Percentiles rank a stretch among this genome's conserved stretches.
phyloP scores from a whole-genome alignment of 2,113 vertebrate species.

The Oxyruncus cristatus region DNA sequence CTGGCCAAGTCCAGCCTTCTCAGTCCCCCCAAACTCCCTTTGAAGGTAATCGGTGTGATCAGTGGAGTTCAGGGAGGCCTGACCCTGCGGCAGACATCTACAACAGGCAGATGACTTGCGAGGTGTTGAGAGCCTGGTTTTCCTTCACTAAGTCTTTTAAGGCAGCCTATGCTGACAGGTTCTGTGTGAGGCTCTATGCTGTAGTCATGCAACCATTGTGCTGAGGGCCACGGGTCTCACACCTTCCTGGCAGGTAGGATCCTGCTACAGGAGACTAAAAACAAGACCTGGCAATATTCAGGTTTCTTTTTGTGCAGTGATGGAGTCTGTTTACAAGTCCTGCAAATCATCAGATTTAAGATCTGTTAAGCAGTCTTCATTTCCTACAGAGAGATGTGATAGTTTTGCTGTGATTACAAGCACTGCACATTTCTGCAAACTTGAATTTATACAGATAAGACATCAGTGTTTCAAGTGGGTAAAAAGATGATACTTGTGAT shows the following conservation, averaged over 20 bases:
- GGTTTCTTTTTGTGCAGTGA: background rate
- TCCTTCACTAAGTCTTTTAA: background rate
- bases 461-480: background rate
- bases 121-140: background rate
- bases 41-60: background rate
- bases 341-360: background rate
- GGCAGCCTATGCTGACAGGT: background rate
- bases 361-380: background rate
- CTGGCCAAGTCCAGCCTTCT: background rate
- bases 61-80: background rate
- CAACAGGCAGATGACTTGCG: background rate
- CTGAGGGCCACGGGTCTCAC: background rate
- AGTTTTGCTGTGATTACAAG: background rate
- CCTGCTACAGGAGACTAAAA: background rate
- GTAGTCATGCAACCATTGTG: fast-evolving
- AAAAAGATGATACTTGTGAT: background rate
- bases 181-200: background rate
- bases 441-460: background rate
- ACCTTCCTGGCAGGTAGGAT: background rate
- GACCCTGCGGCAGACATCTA: background rate
- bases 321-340: background rate
- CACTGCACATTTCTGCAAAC: background rate
- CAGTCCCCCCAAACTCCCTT: background rate
- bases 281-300: background rate
- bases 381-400: background rate